Conservation (phyloP, 1,140 invertebrate species). For the Paramacrobiotus metropolitanus region DNA sequence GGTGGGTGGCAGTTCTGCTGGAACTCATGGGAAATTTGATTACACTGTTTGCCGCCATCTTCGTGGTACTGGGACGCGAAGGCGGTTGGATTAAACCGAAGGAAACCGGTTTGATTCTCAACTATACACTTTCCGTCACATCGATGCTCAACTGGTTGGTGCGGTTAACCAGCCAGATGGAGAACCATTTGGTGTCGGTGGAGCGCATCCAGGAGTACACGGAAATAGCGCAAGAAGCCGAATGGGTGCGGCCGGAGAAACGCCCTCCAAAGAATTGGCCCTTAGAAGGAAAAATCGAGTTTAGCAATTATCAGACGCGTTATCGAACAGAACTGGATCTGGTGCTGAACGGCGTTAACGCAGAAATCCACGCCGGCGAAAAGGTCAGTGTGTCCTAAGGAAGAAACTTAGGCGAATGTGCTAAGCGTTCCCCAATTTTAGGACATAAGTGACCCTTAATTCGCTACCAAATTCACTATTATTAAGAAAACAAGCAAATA, state of each 20-base stretch:
- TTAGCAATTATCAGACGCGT: slow-evolving; percentile 47
- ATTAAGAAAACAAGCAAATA: too few species aligned
- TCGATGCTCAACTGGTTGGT: slow-evolving; percentile 3
- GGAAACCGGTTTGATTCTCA: slow-evolving; percentile 14
- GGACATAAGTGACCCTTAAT: too few species aligned
- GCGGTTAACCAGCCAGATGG: background rate
- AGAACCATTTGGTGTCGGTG: slow-evolving; percentile 5
- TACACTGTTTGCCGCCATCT: slow-evolving; percentile 14
- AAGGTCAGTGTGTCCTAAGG: too few species aligned
- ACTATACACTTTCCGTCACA: slow-evolving; percentile 15
- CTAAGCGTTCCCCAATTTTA: too few species aligned
- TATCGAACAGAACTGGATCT: slow-evolving; percentile 34
- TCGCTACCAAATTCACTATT: too few species aligned
- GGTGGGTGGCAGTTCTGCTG: slow-evolving; percentile 16
- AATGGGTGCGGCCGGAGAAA: background rate
- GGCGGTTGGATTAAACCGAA: slow-evolving; percentile 11
- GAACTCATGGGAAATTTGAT: slow-evolving; percentile 17
- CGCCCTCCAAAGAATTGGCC: slow-evolving; percentile 38
- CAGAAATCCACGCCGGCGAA: slow-evolving; percentile 21
- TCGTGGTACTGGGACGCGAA: slow-evolving; percentile 15
- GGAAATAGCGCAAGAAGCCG: background rate
- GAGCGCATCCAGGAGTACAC: slow-evolving; percentile 6
- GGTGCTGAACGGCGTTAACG: slow-evolving; percentile 17
- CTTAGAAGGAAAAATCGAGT: slow-evolving; percentile 39
- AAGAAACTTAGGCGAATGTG: too few species aligned